Base-by-base conservation (phyloP, 2,888 invertebrate species). In the Agonopterix heracliana region DNA sequence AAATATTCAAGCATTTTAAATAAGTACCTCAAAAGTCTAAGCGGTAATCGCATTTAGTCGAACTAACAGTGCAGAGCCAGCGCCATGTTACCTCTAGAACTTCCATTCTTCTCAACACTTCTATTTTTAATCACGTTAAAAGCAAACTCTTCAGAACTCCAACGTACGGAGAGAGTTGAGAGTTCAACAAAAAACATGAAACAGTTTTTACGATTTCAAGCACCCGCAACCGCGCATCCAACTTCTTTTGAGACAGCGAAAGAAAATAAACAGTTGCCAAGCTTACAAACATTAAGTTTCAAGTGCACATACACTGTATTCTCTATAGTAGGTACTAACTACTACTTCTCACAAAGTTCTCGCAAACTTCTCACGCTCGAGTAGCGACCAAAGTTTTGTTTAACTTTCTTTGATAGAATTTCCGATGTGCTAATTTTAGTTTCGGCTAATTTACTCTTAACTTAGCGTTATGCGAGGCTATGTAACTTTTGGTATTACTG, bases 231-330 rank as follows among this genome's bases (percentile, higher is more conserved):
- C 53, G 51, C 54, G 54, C 57, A 63, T 59, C 52, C 54, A 56
- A 48, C 49, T 50, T 46, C 53, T 53, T 53, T 53, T 50, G 54
- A 61, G 52, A 54, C 52, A 35, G 46, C 5, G 26, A 58, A 62
- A 62, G 66, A 69, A 68, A 74, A 73, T 74, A 74, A 75, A 76
- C 72, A 68, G 64, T 63, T 60, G 50, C 55, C 53, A 48, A 63
- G 66, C 71, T 72, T 64, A 65, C 71, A 68, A 71, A 74, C 75
- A 76, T 73, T 71, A 71, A 70, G 68, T 74, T 71, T 70, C 69
- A 66, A 75, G 70, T 73, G 66, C 68, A 71, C 63, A 63, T 57
- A 56, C 49, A 34, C 41, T 47, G 53, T 54, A n/a, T 7, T 42
- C n/a, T 41, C 41, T 35, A 36, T 46, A 38, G 34, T 26, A 38